Base-by-base conservation (phyloP, 2,888 invertebrate genomes). In the Orthonychiurus folsomi region DNA sequence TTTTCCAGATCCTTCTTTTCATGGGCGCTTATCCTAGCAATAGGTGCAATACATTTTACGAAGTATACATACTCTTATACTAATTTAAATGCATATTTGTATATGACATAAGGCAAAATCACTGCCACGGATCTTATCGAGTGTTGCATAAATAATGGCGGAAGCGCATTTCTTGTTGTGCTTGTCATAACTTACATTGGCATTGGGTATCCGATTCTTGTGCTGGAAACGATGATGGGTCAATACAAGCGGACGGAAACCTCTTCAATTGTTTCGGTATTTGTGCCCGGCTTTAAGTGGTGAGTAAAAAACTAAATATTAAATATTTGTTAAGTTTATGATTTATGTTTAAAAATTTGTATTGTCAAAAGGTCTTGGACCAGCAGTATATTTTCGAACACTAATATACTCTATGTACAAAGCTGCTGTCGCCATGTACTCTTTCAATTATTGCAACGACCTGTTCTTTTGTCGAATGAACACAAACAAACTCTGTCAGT, bases 211-310 rank as follows among this genome's bases (percentile, higher is more conserved):
- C 69, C 68, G 1, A 56, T 68, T 24, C 64, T 66, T 53, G 5
- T 68, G 12, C 28, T 69, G 23, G 68, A 70, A 61, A 70, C 64
- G 20, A 56, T 64, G 53, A 63, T 66, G 63, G 67, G 68, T 3
- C 69, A 70, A 50, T 70, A 70, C 56, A 57, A n/a, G 61, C 20
- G 66, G 65, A 1, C n/a, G 68, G 20, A 70, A 70, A 28, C 67
- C 70, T 2, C 3, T 68, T 5, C 54, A 52, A 28, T 64, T 70
- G 63, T 50, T 68, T 1, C n/a, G 66, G 56, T 60, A 59, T 2
- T 37, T 37, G 37, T 37, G 50, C 66, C 56, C 50, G 59, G 21
- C 68, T 66, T 5, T 24, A 54, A 26, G 62, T 53, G 60, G 60
- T 60, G 5, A 20, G 21, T 37, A 5, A 37, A 37, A 37, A 15